These are phyloP conservation scores for Chrysodeixis includens DNA, from an alignment of 2,888 invertebrate species.

Conservation along the genomic window DNA sequence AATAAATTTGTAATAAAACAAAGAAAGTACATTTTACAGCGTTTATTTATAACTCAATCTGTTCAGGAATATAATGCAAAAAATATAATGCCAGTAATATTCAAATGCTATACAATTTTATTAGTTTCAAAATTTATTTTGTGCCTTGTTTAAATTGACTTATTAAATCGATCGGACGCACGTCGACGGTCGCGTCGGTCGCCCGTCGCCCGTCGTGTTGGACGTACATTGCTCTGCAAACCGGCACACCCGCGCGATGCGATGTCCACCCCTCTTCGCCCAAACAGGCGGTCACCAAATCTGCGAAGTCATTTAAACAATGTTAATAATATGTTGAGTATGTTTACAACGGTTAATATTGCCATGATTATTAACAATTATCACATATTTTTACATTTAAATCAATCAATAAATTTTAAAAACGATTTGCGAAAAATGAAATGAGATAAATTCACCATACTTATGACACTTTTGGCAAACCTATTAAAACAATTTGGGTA, in stretches of 20 bases:
- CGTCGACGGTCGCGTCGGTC: background rate
- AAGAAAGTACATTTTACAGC: background rate
- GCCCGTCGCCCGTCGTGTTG: background rate
- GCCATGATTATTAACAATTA: slow-evolving; percentile 10
- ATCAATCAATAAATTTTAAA: background rate
- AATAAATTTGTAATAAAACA: background rate
- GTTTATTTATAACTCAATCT: background rate
- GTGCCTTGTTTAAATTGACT: background rate
- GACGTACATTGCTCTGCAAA: too few relatives aligned
- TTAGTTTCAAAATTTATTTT: background rate
- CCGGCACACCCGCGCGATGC: too few relatives aligned
- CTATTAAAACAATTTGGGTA: background rate
- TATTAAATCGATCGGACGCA: background rate
- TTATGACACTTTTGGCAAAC: slow-evolving; percentile 19
- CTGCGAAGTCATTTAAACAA: slow-evolving; percentile 23
- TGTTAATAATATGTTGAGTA: slow-evolving; percentile 17
- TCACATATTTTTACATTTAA: background rate
- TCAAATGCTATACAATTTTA: background rate
- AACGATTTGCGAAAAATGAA: background rate
- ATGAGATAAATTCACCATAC: background rate
- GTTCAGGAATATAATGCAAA: background rate
- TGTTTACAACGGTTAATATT: background rate
- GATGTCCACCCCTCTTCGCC: too few relatives aligned
- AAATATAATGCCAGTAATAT: too few relatives aligned
- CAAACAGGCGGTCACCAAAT: background rate